Evolutionary conservation across 2,797 vertebrate species (phyloP).

Genomic region (Halcyon leucocephala): DNA sequence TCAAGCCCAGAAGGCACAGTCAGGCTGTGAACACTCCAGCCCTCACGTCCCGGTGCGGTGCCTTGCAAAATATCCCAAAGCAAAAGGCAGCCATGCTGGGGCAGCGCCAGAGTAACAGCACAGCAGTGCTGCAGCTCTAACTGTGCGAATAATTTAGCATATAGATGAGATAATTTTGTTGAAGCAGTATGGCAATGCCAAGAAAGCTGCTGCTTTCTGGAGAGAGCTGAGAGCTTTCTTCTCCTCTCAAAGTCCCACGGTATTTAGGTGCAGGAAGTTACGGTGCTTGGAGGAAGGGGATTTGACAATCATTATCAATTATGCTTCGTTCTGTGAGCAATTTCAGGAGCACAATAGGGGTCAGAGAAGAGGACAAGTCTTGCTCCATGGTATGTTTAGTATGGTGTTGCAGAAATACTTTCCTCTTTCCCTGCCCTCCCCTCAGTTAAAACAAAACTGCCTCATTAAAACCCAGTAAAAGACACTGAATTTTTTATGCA

Average conservation of each 20-base stretch:
- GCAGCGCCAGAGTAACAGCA: not conserved
- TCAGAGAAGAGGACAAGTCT: not conserved
- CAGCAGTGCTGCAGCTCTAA: not conserved
- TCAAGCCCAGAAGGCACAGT: not conserved
- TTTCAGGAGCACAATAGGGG: not conserved
- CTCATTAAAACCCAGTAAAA: constrained; percentile 18
- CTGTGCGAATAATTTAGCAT: constrained; percentile 22
- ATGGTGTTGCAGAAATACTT: not conserved
- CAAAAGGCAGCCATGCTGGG: not conserved
- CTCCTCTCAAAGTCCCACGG: not conserved
- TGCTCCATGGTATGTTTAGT: not conserved
- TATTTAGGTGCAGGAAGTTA: not conserved
- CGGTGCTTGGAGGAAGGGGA: not conserved
- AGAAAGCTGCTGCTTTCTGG: not conserved
- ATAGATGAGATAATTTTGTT: not conserved
- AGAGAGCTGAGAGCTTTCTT: not conserved
- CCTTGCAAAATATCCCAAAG: not conserved
- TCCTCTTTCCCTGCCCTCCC: not conserved
- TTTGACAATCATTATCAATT: not conserved
- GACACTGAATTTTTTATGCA: not conserved
- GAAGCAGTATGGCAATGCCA: not conserved
- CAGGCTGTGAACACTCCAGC: not conserved
- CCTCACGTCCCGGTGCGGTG: not conserved
- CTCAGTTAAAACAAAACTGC: not conserved
- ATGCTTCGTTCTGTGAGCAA: not conserved